Percentiles rank a stretch among this genome's conserved stretches.
phyloP scores from a whole-genome alignment of 2,888 invertebrate genomes.

The Drosophila niveifrons region DNA sequence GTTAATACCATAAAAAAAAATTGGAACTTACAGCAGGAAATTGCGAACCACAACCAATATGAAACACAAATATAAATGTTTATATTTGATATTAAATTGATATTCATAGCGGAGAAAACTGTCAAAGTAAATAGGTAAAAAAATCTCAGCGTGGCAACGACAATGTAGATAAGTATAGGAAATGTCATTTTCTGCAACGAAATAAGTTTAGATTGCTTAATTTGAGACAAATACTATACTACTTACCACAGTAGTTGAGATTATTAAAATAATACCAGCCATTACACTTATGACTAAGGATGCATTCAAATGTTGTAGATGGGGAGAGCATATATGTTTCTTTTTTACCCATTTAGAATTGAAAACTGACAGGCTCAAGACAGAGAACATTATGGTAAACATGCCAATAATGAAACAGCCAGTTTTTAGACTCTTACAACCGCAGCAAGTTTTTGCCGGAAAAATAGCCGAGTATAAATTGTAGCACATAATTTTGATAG shows the following conservation, averaged over 20 bases:
- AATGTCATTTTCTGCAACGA: not conserved
- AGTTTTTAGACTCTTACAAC: conserved; percentile 17
- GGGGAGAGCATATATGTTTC: not conserved
- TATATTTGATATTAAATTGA: conserved; percentile 29
- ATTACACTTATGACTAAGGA: conserved; percentile 1
- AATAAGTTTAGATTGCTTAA: not conserved
- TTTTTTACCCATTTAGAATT: conserved; percentile 18
- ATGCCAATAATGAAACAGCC: conserved; percentile 35
- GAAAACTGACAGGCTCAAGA: not conserved
- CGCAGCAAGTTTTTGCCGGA: conserved; percentile 24
- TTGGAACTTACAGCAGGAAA: conserved; percentile 21
- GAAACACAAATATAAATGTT: conserved; percentile 3
- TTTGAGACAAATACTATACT: no score
- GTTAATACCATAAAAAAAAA: not conserved
- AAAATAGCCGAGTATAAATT: not conserved
- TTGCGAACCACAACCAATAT: conserved; percentile 21
- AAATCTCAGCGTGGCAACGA: not conserved
- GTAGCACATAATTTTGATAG: not conserved
- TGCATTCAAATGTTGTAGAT: not conserved
- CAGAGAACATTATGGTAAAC: conserved; percentile 7
- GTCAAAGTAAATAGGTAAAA: conserved; percentile 12
- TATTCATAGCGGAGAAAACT: not conserved
- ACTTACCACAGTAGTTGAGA: conserved; percentile 22
- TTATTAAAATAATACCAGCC: conserved; percentile 15
- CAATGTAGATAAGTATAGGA: conserved; percentile 17